Percentiles rank a stretch among this genome's conserved stretches.
These are phyloP conservation scores for Diadema setosum DNA, from an alignment of 35 echinoderm and acorn worm genomes.

Conservation along the genomic window DNA sequence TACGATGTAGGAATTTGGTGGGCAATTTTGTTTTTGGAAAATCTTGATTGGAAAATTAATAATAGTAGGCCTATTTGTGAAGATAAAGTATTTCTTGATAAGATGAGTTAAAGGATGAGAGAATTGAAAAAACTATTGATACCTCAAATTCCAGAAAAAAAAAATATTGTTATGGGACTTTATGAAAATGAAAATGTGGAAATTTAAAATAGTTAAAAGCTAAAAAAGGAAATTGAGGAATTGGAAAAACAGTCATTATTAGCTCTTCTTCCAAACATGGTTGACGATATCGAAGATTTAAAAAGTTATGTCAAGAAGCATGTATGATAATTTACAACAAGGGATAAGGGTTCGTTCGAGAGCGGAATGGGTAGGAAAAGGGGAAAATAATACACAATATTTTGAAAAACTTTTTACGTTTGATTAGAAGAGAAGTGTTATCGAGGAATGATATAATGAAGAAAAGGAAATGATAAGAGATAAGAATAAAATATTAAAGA, in stretches of 20 bases:
- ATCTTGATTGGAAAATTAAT: no score
- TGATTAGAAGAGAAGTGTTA: not conserved
- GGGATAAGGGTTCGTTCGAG: not conserved
- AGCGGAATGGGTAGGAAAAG: not conserved
- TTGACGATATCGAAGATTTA: not conserved
- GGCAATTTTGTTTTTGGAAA: no score
- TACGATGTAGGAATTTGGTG: no score
- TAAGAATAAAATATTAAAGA: no score
- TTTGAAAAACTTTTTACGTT: not conserved
- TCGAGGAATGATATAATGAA: not conserved
- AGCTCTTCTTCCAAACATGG: not conserved
- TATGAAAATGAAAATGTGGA: not conserved
- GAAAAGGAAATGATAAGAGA: not conserved
- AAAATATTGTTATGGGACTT: not conserved
- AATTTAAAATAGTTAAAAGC: not conserved
- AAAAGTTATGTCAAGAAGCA: no score
- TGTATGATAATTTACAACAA: not conserved
- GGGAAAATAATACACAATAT: not conserved
- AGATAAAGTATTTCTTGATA: not conserved
- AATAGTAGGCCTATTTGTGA: no score
- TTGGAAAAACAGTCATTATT: not conserved
- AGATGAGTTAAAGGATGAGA: not conserved
- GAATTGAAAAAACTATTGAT: not conserved
- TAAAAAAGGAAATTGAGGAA: not conserved
- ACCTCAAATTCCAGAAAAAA: not conserved